Conservation (phyloP, 2,797 vertebrate species). For the Myotis pilosus region DNA sequence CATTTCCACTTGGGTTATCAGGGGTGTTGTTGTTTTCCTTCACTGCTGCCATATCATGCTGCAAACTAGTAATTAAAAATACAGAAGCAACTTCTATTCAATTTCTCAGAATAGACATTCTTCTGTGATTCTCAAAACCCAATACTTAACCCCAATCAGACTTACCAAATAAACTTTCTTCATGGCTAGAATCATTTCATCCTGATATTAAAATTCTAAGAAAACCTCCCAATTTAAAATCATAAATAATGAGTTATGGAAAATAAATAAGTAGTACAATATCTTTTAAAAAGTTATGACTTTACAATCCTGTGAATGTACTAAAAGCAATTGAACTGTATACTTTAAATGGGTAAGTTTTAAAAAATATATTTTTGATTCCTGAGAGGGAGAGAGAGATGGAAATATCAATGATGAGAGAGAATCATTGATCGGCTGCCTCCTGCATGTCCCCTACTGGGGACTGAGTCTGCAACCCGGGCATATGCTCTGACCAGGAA, state of each 20-base stretch:
- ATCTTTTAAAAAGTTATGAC: constrained; percentile 13
- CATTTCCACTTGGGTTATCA: constrained; percentile 82
- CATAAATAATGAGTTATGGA: constrained; percentile 19
- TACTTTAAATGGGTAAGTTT: not conserved
- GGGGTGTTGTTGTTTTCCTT: constrained; percentile 68
- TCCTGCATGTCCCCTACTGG: too few relatives aligned
- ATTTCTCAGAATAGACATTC: not conserved
- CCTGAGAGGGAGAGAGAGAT: too few relatives aligned
- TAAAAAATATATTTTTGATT: not conserved
- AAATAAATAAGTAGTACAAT: constrained; percentile 23
- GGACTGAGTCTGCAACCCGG: too few relatives aligned
- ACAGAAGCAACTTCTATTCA: constrained; percentile 31
- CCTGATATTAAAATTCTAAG: constrained; percentile 39
- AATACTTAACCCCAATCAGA: constrained; percentile 6
- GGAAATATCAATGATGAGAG: too few relatives aligned
- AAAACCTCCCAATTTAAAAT: constrained; percentile 26
- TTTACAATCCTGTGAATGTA: not conserved
- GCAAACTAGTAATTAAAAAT: constrained; percentile 56
- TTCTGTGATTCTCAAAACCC: not conserved
- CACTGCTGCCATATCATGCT: constrained; percentile 60
- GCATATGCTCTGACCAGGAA: too few relatives aligned
- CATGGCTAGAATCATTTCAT: constrained; percentile 1
- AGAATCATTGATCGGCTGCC: too few relatives aligned
- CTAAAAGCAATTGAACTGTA: not conserved
- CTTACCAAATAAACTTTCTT: not conserved